Evolutionary conservation across 2,888 invertebrate species (phyloP).

Genomic region (Oligia fasciuncula): DNA sequence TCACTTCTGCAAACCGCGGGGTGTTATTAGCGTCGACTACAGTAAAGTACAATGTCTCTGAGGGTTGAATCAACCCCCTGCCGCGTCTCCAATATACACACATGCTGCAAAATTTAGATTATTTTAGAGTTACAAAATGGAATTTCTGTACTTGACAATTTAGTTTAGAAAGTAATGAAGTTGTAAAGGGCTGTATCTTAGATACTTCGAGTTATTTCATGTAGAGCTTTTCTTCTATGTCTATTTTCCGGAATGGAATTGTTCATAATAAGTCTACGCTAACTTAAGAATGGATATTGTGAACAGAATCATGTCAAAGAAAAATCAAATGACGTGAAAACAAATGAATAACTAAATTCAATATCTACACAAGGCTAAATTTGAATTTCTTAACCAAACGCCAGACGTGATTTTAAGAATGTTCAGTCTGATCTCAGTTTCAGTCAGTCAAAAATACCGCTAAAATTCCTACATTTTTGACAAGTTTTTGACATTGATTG

Average conservation of each 20-base stretch:
- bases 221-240: neutral
- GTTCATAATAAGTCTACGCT: too few species aligned
- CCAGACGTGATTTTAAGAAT: neutral
- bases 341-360: neutral
- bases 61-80: slow-evolving; percentile 74
- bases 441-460: too few species aligned
- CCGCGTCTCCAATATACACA: slow-evolving; percentile 74
- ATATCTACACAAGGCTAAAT: too few species aligned
- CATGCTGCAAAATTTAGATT: slow-evolving; percentile 73
- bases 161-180: slow-evolving; percentile 10
- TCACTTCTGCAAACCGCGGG: slow-evolving; percentile 77
- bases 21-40: slow-evolving; percentile 73
- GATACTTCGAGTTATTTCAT: neutral
- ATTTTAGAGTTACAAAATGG: slow-evolving; percentile 51
- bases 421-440: too few species aligned
- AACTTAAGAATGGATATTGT: neutral
- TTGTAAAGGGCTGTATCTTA: neutral
- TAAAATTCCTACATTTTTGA: too few species aligned
- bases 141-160: slow-evolving; percentile 45
- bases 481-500: too few species aligned
- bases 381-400: neutral
- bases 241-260: neutral
- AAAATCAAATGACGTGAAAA: neutral
- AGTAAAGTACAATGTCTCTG: slow-evolving; percentile 43
- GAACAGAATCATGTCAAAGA: neutral